Conservation (phyloP, 2,113 vertebrate genomes). For the Oryctolagus cuniculus region DNA sequence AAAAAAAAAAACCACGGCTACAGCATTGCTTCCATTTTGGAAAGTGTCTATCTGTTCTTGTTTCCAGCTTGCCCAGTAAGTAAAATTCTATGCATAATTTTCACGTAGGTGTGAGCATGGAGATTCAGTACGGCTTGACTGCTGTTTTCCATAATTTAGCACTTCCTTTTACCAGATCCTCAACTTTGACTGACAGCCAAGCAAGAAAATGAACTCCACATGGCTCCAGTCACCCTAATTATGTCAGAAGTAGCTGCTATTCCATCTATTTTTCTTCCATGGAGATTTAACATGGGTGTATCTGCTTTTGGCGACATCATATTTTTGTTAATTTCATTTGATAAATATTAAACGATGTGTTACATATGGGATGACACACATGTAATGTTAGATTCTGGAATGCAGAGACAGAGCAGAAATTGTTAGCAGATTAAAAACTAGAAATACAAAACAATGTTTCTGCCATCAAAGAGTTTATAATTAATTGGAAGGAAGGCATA, state of each 20-base stretch:
- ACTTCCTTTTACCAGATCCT: conserved; percentile 44
- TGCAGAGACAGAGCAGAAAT: background rate
- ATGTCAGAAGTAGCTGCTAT: background rate
- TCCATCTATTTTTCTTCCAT: conserved; percentile 5
- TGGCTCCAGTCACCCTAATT: conserved; percentile 23
- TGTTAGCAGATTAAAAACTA: background rate
- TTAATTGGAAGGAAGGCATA: background rate
- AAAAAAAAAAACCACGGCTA: background rate
- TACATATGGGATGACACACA: background rate
- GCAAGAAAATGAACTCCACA: conserved; percentile 64
- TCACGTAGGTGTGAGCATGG: background rate
- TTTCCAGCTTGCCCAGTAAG: background rate
- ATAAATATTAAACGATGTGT: background rate
- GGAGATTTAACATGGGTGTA: background rate
- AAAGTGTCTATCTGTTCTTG: background rate
- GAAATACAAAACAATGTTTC: background rate
- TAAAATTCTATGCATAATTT: background rate
- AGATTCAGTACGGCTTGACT: background rate
- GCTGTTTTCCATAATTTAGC: conserved; percentile 52
- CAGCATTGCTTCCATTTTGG: conserved; percentile 9
- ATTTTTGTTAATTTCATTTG: conserved; percentile 32
- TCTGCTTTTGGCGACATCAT: background rate
- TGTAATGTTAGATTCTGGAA: too few relatives aligned
- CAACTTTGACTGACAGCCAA: conserved; percentile 59
- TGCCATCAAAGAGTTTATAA: background rate